A percentile compares a stretch with the other conserved stretches of the same genome.
phyloP scores from a whole-genome alignment of 2,888 invertebrate species.

The Eurois occulta region DNA sequence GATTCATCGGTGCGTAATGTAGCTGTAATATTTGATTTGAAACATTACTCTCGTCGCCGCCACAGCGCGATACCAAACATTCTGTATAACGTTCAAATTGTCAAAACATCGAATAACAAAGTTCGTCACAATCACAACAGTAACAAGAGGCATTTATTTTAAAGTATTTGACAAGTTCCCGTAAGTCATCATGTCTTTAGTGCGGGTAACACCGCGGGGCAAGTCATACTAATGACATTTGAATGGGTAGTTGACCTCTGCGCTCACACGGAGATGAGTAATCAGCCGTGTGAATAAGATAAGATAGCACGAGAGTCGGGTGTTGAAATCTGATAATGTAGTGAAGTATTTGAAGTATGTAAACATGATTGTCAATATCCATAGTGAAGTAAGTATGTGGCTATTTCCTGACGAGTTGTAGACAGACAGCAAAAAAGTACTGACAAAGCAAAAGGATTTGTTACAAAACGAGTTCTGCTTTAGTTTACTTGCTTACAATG shows the following conservation, averaged over 20 bases:
- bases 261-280: conserved; percentile 38
- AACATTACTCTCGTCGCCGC: not conserved
- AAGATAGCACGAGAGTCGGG: conserved; percentile 2
- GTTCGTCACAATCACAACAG: conserved; percentile 1
- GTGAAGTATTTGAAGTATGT: not conserved
- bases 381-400: not conserved
- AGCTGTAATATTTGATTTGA: not conserved
- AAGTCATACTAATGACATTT: conserved; percentile 52
- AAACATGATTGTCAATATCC: conserved; percentile 7
- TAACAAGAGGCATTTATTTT: conserved; percentile 28
- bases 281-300: conserved; percentile 32
- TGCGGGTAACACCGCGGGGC: conserved; percentile 26
- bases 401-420: not conserved
- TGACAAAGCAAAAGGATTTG: not conserved
- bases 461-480: not conserved
- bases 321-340: conserved; percentile 42
- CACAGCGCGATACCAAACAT: conserved; percentile 8
- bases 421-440: not conserved
- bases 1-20: not conserved
- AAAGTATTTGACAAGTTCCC: conserved; percentile 46
- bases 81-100: conserved; percentile 3
- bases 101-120: conserved; percentile 33
- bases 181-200: conserved; percentile 22
- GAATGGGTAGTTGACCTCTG: conserved; percentile 46
- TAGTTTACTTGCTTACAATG: not conserved